These are phyloP conservation scores for Proteles cristata DNA, from an alignment of 2,113 vertebrate species.

Conservation along the genomic window DNA sequence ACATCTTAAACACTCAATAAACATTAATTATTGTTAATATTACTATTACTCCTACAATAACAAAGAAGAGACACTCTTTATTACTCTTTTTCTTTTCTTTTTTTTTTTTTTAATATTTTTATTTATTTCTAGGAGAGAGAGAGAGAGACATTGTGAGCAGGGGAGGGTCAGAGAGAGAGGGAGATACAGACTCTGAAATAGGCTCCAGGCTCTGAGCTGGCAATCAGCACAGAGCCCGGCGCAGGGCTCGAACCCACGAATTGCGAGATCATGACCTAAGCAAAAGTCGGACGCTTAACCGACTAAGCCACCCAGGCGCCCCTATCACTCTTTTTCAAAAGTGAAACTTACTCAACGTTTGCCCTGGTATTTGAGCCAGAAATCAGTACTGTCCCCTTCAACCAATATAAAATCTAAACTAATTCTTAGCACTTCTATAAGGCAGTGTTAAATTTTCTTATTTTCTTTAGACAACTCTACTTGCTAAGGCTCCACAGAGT, in stretches of 20 bases:
- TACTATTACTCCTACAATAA: neutral
- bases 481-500: neutral
- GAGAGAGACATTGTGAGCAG: no score
- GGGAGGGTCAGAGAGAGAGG: no score
- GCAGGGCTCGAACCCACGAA: no score
- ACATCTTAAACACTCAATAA: neutral
- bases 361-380: neutral
- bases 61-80: neutral
- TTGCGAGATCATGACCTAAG: no score
- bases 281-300: no score
- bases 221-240: no score
- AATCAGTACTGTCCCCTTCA: neutral
- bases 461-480: neutral
- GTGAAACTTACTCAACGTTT: neutral
- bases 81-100: neutral
- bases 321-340: neutral
- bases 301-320: no score
- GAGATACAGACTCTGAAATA: no score
- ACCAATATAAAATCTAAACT: neutral
- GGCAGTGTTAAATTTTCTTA: neutral
- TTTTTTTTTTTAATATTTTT: no score
- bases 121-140: no score
- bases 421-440: neutral
- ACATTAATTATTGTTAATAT: neutral
- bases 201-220: no score